A percentile compares a stretch with the other conserved stretches of the same genome.
Conservation (phyloP, 1,140 invertebrate genomes). For the Drosophila mauritiana region DNA sequence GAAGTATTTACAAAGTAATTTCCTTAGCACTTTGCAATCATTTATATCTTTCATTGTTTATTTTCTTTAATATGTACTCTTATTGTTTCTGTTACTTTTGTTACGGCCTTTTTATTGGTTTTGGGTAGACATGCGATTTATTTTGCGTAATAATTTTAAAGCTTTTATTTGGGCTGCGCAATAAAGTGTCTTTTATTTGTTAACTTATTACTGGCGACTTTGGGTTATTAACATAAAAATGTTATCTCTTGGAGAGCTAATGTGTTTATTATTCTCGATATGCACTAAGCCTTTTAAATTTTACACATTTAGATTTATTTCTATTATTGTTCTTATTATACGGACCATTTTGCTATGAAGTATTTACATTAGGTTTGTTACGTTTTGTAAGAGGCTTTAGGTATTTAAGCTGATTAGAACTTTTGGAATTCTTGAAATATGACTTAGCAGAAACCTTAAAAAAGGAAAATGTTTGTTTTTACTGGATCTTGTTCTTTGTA, state of each 20-base stretch:
- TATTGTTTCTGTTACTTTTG: slow-evolving; percentile 37
- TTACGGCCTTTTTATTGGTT: background rate
- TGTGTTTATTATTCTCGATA: background rate
- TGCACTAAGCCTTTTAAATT: background rate
- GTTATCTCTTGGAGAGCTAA: slow-evolving; percentile 20
- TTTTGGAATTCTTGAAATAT: background rate
- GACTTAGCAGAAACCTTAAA: background rate
- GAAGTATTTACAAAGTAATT: slow-evolving; percentile 50
- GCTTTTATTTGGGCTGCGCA: slow-evolving; percentile 30
- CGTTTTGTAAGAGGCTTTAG: background rate
- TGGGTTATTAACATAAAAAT: slow-evolving; percentile 8
- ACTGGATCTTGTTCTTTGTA: no score
- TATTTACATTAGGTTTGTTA: background rate
- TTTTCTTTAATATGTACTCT: slow-evolving; percentile 8
- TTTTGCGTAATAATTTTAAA: slow-evolving; percentile 39
- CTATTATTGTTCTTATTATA: slow-evolving; percentile 38
- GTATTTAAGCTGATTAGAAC: background rate
- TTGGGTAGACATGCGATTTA: slow-evolving; percentile 22
- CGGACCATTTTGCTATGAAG: background rate
- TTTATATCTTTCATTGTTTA: slow-evolving; percentile 52
- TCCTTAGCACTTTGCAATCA: slow-evolving; percentile 44
- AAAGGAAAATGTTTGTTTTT: no score
- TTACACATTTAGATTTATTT: slow-evolving; percentile 8
- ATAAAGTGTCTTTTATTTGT: background rate
- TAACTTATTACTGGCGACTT: background rate